Conservation (phyloP, 1,140 invertebrate genomes). For the Mamestra configurata region DNA sequence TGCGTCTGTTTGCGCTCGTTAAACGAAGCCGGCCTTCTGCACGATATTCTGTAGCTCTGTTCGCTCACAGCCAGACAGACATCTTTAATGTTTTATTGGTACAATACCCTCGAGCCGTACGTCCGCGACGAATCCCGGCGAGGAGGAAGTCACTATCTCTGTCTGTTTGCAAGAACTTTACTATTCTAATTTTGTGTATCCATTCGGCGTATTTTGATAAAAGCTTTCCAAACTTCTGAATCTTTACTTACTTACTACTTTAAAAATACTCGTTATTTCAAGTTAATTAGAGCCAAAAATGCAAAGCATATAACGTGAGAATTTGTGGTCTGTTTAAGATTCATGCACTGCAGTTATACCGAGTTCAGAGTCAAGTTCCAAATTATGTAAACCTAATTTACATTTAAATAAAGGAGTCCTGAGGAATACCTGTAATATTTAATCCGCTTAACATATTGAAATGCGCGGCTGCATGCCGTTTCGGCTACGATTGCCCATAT, state of each 20-base stretch:
- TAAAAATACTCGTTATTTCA: neutral
- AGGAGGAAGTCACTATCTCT: slow-evolving; percentile 34
- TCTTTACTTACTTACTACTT: no score
- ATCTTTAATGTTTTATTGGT: slow-evolving; percentile 50
- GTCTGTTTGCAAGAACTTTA: slow-evolving; percentile 24
- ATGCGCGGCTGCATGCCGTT: neutral
- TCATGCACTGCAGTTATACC: slow-evolving; percentile 40
- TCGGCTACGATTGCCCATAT: slow-evolving; percentile 12
- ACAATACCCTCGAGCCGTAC: slow-evolving; percentile 41
- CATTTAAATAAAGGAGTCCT: slow-evolving; percentile 57
- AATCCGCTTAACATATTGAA: slow-evolving; percentile 39
- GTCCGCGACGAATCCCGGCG: slow-evolving; percentile 7
- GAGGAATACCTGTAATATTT: slow-evolving; percentile 25
- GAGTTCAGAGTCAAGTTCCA: slow-evolving; percentile 49
- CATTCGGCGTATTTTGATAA: neutral
- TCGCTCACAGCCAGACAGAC: slow-evolving; percentile 24
- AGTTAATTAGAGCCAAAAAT: neutral
- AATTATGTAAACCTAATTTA: slow-evolving; percentile 58
- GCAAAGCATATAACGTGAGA: slow-evolving; percentile 3
- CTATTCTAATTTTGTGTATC: slow-evolving; percentile 3
- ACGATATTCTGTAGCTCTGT: neutral
- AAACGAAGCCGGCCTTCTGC: no score
- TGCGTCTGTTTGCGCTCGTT: no score
- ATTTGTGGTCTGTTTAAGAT: slow-evolving; percentile 32
- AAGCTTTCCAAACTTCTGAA: neutral